phyloP scores from a whole-genome alignment of 2,888 invertebrate species.

The Idaea straminata region DNA sequence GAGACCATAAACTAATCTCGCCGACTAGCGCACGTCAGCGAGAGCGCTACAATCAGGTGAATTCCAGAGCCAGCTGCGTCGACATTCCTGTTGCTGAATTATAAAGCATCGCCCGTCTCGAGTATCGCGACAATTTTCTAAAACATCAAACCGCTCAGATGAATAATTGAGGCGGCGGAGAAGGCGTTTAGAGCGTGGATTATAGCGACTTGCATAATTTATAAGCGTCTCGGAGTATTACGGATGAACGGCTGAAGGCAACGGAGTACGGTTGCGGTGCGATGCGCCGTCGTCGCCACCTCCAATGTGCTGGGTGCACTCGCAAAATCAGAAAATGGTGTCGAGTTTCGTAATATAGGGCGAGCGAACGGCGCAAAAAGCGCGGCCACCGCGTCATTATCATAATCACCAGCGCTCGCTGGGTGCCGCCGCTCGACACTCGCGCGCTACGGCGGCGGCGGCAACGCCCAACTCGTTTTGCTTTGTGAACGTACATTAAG shows the following conservation, averaged over 20 bases:
- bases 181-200: conserved; percentile 77
- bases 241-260: conserved; percentile 52
- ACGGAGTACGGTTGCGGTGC: conserved; percentile 33
- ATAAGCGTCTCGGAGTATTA: conserved; percentile 68
- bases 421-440: conserved; percentile 41
- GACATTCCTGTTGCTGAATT: conserved; percentile 60
- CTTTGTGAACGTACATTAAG: conserved; percentile 77
- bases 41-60: conserved; percentile 37
- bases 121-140: conserved; percentile 76
- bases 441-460: conserved; percentile 58
- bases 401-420: conserved; percentile 76
- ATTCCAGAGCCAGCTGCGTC: conserved; percentile 55
- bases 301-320: conserved; percentile 31
- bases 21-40: conserved; percentile 30
- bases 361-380: conserved; percentile 65
- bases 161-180: conserved; percentile 75
- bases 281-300: conserved; percentile 28
- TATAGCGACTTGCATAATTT: conserved; percentile 78
- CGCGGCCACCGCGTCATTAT: conserved; percentile 76
- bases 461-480: conserved; percentile 72
- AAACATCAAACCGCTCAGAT: conserved; percentile 77
- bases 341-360: conserved; percentile 70
- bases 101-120: conserved; percentile 66
- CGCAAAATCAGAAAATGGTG: conserved; percentile 59
- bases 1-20: conserved; percentile 34